Base-by-base conservation (phyloP, 1,140 invertebrate genomes). In the Camponotus vicinus region DNA sequence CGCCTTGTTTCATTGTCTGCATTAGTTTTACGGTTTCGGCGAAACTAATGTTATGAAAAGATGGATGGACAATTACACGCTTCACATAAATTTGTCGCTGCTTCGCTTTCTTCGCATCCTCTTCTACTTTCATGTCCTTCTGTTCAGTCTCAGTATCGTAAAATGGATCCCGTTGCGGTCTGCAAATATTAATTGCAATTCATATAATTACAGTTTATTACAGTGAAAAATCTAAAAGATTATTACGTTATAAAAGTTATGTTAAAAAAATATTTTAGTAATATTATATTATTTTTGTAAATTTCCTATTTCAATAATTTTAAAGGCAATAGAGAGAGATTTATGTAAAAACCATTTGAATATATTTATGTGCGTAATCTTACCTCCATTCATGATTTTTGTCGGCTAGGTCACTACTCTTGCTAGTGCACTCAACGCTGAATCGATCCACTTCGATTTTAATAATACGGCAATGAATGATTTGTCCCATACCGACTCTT, bases 371-470 rank as follows among this genome's bases (percentile, higher is more conserved):
- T 55, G 52, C 27, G 4, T 57, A 37, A 66, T 67, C 45, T 90
- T 92, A 97, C 96, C 97, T 97, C 98, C 98, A 99, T 89, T 98
- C 98, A 85, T 98, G 97, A 92, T 99, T 98, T 91, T 98, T 98
- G 94, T 99, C 99, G 32, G 97, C 94, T 13, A 99, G 96, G 96
- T 99, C 99, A 0, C 98, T 99, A 0, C 97, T 97, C 93, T 98
- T 98, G 18, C 97, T 99, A 0, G 99, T 99, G 85, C 99, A 98
- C 90, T 99, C 98, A 0, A 99, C 98, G 0, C 97, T 97, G 93
- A 99, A 99, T 69, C 98, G 95, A 86, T 99, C 99, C 0, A 99
- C 98, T 90, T 99, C 98, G 45, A 99, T 99, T 95, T 99, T 99
- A 0, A 97, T 97, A 85, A 99, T 97, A n/a, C 99, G 96, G 92